phyloP scores from a whole-genome alignment of 1,140 invertebrate species.

The Polypedilum vanderplanki region DNA sequence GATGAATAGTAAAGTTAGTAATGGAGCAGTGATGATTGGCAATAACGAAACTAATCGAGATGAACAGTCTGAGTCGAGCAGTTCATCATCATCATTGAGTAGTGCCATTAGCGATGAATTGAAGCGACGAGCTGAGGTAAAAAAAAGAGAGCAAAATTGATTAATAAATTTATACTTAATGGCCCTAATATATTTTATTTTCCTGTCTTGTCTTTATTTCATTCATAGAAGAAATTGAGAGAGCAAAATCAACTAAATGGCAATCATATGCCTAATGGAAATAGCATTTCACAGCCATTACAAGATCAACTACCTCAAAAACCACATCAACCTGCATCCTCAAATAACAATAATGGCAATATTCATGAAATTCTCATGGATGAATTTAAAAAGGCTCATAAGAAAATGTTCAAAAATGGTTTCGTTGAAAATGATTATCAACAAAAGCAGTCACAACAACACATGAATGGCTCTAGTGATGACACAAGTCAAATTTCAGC shows the following conservation, averaged over 20 bases:
- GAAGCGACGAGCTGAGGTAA: constrained; percentile 52
- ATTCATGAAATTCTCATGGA: constrained; percentile 72
- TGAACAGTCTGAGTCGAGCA: neutral
- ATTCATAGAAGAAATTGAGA: constrained; percentile 30
- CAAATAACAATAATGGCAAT: constrained; percentile 46
- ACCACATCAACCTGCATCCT: neutral
- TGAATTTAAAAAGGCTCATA: constrained; percentile 77
- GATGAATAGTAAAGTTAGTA: neutral
- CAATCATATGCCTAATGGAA: neutral
- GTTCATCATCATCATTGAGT: constrained; percentile 36
- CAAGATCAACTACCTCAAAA: constrained; percentile 29
- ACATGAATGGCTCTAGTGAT: constrained; percentile 30
- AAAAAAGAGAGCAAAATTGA: constrained; percentile 30
- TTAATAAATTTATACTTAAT: too few species aligned
- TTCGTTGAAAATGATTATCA: constrained; percentile 33
- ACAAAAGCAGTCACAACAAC: too few species aligned
- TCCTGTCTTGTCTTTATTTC: neutral
- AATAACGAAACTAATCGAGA: neutral
- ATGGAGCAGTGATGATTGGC: neutral
- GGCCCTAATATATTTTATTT: neutral
- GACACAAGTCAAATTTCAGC: constrained; percentile 9
- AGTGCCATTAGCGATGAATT: constrained; percentile 54
- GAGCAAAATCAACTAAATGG: constrained; percentile 22
- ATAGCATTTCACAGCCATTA: constrained; percentile 30
- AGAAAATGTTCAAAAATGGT: constrained; percentile 67